A percentile compares a stretch with the other conserved stretches of the same genome.
phyloP scores from a whole-genome alignment of 2,113 vertebrate genomes.

The Bucco capensis region DNA sequence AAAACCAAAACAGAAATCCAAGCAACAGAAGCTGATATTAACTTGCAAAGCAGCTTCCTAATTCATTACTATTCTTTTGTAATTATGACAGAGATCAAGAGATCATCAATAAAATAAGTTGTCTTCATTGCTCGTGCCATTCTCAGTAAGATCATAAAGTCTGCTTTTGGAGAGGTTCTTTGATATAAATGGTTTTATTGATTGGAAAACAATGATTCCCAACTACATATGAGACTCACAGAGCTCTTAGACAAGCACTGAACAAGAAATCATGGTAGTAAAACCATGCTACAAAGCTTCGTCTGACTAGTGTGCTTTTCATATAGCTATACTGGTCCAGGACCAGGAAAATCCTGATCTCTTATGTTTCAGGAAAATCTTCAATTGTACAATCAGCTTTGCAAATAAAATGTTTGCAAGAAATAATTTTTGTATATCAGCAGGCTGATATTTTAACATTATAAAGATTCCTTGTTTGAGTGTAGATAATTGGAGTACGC shows the following conservation, averaged over 20 bases:
- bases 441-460: background rate
- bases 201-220: background rate
- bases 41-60: background rate
- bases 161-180: background rate
- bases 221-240: background rate
- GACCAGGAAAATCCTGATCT: background rate
- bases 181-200: constrained; percentile 5
- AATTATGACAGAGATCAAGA: background rate
- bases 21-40: background rate
- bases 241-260: background rate
- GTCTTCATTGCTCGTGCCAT: background rate
- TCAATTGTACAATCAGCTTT: background rate
- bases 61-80: background rate
- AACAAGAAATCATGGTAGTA: background rate
- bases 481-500: background rate
- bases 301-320: background rate
- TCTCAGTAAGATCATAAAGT: background rate
- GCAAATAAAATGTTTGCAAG: background rate
- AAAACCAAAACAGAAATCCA: background rate
- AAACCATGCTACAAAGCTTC: background rate
- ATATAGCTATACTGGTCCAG: background rate
- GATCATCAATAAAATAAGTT: background rate
- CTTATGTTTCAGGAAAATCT: background rate
- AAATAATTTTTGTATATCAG: background rate
- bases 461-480: background rate